Conservation (phyloP, 2,797 vertebrate species). For the Morelia viridis region DNA sequence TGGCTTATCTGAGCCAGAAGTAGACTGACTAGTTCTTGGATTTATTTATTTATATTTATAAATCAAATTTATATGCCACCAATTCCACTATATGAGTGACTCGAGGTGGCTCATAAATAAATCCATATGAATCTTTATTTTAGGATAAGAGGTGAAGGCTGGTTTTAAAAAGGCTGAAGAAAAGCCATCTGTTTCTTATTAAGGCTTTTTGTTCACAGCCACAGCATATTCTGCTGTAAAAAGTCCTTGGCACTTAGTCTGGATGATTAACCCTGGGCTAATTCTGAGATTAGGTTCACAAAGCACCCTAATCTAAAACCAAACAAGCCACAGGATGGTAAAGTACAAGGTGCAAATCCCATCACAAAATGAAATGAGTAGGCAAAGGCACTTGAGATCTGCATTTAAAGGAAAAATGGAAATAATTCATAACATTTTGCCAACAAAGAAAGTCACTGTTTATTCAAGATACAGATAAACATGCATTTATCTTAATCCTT, state of each 20-base stretch:
- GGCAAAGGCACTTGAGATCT: background rate
- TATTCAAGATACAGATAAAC: slow-evolving; percentile 9
- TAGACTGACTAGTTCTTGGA: background rate
- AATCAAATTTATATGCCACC: too few relatives aligned
- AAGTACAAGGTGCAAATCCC: background rate
- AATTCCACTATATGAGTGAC: too few relatives aligned
- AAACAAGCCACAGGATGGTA: background rate
- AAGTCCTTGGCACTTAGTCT: background rate
- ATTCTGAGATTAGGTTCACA: background rate
- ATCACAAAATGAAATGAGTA: slow-evolving; percentile 1
- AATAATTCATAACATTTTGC: background rate
- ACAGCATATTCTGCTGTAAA: background rate
- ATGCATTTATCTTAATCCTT: slow-evolving; percentile 3
- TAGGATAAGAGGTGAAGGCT: background rate
- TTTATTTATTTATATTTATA: background rate
- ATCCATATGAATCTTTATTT: background rate
- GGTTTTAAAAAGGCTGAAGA: background rate
- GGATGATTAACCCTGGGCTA: background rate
- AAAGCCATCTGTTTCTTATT: background rate
- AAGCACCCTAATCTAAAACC: background rate
- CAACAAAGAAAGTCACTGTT: slow-evolving; percentile 41
- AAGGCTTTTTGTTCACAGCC: background rate
- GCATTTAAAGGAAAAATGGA: background rate
- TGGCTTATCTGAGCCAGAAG: background rate
- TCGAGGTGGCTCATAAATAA: too few relatives aligned